Base-by-base conservation (phyloP, 2,888 invertebrate genomes). In the Drosophila demipolita region DNA sequence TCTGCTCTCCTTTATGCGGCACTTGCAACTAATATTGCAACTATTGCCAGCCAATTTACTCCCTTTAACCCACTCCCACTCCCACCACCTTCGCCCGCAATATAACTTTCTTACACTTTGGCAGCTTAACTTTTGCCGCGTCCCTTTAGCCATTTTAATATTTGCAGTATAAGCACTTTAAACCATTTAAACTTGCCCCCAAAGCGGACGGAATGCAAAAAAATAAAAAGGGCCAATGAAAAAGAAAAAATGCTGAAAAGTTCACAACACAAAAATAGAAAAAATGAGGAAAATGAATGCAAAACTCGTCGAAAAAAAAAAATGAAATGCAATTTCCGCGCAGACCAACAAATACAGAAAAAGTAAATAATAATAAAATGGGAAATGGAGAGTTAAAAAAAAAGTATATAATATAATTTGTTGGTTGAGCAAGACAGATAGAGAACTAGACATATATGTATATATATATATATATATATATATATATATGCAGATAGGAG, bases 321-420 rank as follows among this genome's bases (percentile, higher is more conserved):
- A 66, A 84, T 11, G 17, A 55, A 89, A 84, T 91, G 91, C 92
- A 91, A 91, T 91, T 91, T 91, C 91, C 91, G 92, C 89, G 88
- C 91, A 91, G 91, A 89, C 88, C 87, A 86, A 74, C 72, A 78
- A 79, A 68, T 57, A 62, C 45, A 67, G 57, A 77, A 60, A 75
- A 58, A 74, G 58, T 66, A 70, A 75, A 71, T 77, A 75, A 65
- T 54, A 72, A 53, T 53, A 55, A 66, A 54, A 48, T 35, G 23
- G 3, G 17, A 8, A 35, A 26, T 36, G 29, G 29, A n/a, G 26
- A 54, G 15, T 54, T 9, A 17, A 29, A n/a, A 38, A 38, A 23
- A 65, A 66, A 17, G 66, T 58, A 66, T 69, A 63, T 61, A 66
- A 58, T 45, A 61, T 53, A 40, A 61, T 52, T 53, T 40, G 40